Evolutionary conservation across 2,797 vertebrate genomes (phyloP).

Genomic region (Hephaestus fuliginosus): DNA sequence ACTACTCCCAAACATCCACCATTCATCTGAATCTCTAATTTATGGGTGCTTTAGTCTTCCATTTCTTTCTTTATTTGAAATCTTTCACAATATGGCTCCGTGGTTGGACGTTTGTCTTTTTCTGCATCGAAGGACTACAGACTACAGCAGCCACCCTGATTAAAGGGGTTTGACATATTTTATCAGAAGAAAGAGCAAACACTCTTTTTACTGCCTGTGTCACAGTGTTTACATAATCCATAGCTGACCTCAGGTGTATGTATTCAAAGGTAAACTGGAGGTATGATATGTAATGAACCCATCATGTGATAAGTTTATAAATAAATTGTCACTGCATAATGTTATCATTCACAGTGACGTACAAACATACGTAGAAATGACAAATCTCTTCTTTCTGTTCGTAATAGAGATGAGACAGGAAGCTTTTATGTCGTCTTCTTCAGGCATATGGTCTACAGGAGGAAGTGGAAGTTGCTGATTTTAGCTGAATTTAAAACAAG

Average conservation of each 20-base stretch:
- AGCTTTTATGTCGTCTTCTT: not conserved
- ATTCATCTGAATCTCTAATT: not conserved
- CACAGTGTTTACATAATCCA: conserved; percentile 2
- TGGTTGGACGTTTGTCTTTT: not conserved
- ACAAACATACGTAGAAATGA: not conserved
- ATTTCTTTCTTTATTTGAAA: not conserved
- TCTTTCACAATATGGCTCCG: not conserved
- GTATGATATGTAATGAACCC: not conserved
- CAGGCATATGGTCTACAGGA: not conserved
- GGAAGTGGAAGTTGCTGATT: conserved; percentile 1
- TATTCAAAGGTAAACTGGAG: not conserved
- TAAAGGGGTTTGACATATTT: not conserved
- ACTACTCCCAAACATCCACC: not conserved
- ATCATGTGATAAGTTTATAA: not conserved
- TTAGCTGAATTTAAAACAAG: not conserved
- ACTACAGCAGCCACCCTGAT: not conserved
- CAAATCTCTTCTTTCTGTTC: not conserved
- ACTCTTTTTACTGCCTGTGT: not conserved
- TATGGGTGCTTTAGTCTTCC: not conserved
- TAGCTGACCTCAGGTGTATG: not conserved
- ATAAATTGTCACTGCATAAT: not conserved
- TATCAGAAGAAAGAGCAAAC: not conserved
- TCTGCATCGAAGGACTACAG: not conserved
- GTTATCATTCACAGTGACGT: not conserved
- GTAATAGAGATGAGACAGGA: not conserved